These are phyloP conservation scores for Larimichthys crocea DNA, from an alignment of 2,113 vertebrate genomes.

Conservation along the genomic window DNA sequence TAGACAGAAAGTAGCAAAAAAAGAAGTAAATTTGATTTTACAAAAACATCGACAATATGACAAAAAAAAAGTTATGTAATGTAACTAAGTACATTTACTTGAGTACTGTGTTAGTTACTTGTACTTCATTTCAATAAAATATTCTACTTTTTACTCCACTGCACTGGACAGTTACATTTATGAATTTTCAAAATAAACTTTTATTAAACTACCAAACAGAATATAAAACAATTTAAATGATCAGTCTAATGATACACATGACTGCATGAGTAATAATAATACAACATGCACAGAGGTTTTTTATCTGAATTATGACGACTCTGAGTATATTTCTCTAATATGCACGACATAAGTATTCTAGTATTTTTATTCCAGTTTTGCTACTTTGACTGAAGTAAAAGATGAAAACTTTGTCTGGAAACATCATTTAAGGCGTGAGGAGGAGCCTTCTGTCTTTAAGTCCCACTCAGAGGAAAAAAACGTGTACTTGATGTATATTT, in stretches of 20 bases:
- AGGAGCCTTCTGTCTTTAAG: conserved; percentile 20
- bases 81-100: neutral
- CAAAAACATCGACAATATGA: neutral
- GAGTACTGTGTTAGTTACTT: neutral
- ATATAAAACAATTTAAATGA: neutral
- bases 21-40: neutral
- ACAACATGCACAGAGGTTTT: neutral
- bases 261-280: neutral
- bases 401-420: neutral
- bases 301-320: neutral
- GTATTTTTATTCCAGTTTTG: neutral
- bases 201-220: neutral
- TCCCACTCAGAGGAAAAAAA: conserved; percentile 1
- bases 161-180: neutral
- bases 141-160: neutral
- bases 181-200: neutral
- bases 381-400: neutral
- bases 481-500: neutral
- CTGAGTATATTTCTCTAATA: neutral
- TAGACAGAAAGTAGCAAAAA: neutral
- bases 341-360: neutral
- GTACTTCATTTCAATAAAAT: neutral
- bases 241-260: neutral
- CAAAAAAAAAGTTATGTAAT: neutral
- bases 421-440: neutral